Evolutionary conservation across 2,797 vertebrate species (phyloP).

Genomic region (Buphagus erythrorhynchus): DNA sequence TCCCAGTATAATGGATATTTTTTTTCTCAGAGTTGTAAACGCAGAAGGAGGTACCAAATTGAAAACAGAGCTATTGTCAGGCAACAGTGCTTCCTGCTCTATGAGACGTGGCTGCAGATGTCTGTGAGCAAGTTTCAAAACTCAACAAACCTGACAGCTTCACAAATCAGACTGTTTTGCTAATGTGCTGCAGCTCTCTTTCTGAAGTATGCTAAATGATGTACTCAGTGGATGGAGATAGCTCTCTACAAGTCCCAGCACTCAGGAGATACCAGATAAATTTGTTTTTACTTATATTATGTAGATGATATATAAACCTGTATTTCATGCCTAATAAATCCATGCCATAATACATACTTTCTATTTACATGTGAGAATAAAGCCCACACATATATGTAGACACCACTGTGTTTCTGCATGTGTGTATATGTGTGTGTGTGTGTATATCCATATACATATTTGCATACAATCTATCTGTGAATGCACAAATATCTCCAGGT

Average conservation of each 20-base stretch:
- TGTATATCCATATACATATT: not conserved
- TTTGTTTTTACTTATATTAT: not conserved
- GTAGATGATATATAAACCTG: not conserved
- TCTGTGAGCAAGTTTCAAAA: not conserved
- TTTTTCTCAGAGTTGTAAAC: not conserved
- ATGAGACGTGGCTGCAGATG: not conserved
- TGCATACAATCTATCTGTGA: not conserved
- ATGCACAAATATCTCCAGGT: not conserved
- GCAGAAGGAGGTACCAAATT: slow-evolving; percentile 35
- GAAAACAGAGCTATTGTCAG: slow-evolving; percentile 43
- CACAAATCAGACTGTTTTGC: not conserved
- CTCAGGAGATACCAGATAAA: not conserved
- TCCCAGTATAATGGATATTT: not conserved
- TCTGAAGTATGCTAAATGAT: not conserved
- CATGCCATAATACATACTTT: not conserved
- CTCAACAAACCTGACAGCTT: not conserved
- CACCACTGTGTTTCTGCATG: not conserved
- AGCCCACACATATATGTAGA: not conserved
- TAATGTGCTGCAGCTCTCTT: not conserved
- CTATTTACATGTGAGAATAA: not conserved
- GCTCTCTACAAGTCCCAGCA: not conserved
- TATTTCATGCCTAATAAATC: not conserved
- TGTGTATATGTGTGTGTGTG: not conserved
- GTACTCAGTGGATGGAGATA: not conserved
- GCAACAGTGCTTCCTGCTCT: slow-evolving; percentile 9